Percentiles rank a stretch among this genome's conserved stretches.
Evolutionary conservation across 2,113 vertebrate species (phyloP).

Genomic region (Neolamprologus sp.): DNA sequence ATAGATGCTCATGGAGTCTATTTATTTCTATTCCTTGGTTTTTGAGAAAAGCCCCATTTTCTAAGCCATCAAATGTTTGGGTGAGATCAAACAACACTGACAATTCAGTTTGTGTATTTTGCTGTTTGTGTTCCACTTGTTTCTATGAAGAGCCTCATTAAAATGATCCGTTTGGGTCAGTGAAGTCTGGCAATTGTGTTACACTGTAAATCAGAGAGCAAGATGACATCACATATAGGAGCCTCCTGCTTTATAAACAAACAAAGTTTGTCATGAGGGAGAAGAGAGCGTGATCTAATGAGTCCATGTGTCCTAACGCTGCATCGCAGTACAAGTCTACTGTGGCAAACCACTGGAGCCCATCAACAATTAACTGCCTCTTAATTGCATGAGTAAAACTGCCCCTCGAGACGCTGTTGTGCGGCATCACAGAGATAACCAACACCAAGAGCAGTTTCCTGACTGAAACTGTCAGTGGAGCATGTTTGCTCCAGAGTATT

Average conservation of each 20-base stretch:
- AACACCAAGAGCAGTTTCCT: slow-evolving; percentile 1
- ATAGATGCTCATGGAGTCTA: neutral
- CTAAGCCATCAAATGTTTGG: neutral
- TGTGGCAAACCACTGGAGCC: slow-evolving; percentile 19
- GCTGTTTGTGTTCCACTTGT: neutral
- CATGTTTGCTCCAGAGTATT: neutral
- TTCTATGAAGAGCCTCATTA: slow-evolving; percentile 12
- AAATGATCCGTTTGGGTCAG: slow-evolving; percentile 9
- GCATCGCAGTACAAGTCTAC: neutral
- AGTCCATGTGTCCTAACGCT: neutral
- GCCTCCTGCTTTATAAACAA: neutral
- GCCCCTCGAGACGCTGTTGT: neutral
- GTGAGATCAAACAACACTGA: neutral
- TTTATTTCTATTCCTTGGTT: neutral
- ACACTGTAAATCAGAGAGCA: neutral
- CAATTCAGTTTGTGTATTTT: neutral
- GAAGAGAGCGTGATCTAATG: neutral
- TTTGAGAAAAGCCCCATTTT: neutral
- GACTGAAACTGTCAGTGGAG: neutral
- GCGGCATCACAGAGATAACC: neutral
- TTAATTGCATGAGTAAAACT: slow-evolving; percentile 42
- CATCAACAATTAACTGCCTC: slow-evolving; percentile 39
- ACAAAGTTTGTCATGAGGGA: neutral
- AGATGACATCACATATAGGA: neutral
- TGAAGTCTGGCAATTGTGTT: slow-evolving; percentile 25